These are phyloP conservation scores for Hylomyscus alleni DNA, from an alignment of 2,797 vertebrate species.

Conservation along the genomic window DNA sequence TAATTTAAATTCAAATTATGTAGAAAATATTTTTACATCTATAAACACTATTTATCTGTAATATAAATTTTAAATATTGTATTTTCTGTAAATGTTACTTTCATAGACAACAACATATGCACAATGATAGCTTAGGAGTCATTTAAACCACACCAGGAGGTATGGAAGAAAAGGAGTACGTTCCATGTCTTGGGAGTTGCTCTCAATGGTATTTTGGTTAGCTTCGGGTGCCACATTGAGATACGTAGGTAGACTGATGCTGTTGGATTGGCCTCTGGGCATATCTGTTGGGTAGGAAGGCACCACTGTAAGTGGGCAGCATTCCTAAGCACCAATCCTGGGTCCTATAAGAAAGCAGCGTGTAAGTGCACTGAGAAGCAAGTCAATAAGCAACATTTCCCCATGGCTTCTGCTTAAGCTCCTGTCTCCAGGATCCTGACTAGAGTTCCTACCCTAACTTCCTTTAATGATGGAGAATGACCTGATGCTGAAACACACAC, in stretches of 20 bases:
- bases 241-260: neutral
- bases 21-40: neutral
- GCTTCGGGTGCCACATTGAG: neutral
- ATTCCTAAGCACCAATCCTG: neutral
- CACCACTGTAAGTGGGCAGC: neutral
- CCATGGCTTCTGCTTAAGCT: neutral
- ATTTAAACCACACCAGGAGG: neutral
- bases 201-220: neutral
- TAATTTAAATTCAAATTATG: constrained; percentile 36
- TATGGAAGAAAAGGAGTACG: neutral
- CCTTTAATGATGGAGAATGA: neutral
- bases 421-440: neutral
- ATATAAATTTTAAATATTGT: neutral
- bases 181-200: neutral
- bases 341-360: neutral
- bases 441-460: neutral
- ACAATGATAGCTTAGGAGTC: neutral
- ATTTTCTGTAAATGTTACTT: neutral
- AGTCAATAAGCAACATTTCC: too few relatives aligned
- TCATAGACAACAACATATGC: neutral
- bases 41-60: neutral
- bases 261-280: neutral
- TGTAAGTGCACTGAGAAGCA: too few relatives aligned
- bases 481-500: neutral
- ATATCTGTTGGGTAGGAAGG: too few relatives aligned